Base-by-base conservation (phyloP, 2,113 vertebrate genomes). In the Glaucidium brasilianum region DNA sequence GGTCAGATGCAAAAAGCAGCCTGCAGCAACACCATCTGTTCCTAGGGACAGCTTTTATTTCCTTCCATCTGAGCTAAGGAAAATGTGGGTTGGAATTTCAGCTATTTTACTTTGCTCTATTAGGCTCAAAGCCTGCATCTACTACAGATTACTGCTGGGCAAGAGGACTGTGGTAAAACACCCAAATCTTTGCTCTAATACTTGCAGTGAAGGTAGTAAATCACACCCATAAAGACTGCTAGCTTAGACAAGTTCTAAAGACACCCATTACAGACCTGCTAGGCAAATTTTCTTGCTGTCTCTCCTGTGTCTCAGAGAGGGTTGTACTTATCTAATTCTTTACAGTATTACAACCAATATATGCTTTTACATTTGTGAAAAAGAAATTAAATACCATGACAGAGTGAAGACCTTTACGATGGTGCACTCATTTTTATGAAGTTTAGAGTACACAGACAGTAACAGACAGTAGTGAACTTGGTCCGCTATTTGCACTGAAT, bases 1-100 rank as follows among this genome's bases (percentile, higher is more conserved):
- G 92, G 93, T 96, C 96, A 97, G 95, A 98, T 94, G 88, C 85
- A 97, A 94, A 97, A 97, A 92, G 83, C 94, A 93, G 94, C 96
- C 95, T 96, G 91, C 96, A 97, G 93, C 91, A 97, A 96, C 96
- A 88, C 91, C 96, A 96, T 95, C 93, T 94, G 94, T 92, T 97
- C 93, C 92, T 91, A 58, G 76, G 93, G 92, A 96, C 67, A 92
- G 92, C 95, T 97, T 98, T 97, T 95, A 96, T 95, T 97, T 97
- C 93, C 95, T 95, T 92, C 91, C 87, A 97, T 96, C 91, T 88
- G 96, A 97, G 96, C 92, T 96, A 94, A 95, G 90, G 87, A 97
- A 96, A 98, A 95, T 76, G 95, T 81, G 90, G 92, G 80, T 91
- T 92, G 97, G 96, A 96, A 97, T 96, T 91, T 94, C 88, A 97